Evolutionary conservation across 2,888 invertebrate genomes (phyloP), one percentile per base, ranked within the genome.

Genomic region (Athrips mouffetella): DNA sequence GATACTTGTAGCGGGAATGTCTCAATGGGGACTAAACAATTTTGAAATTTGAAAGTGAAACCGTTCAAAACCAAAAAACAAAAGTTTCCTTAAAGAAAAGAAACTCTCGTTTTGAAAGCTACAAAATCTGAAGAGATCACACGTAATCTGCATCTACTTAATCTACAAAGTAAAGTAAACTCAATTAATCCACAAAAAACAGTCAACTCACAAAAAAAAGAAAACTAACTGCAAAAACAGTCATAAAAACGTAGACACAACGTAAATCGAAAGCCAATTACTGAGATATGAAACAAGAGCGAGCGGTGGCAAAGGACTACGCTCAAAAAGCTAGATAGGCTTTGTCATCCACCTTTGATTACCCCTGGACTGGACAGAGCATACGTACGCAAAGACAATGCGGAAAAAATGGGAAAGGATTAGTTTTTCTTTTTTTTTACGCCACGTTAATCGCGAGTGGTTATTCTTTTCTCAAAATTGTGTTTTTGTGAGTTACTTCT

Each of bases 291-390:
- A 75, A 76, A 78, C 76, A 74, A 70, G 66, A 67, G 62, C 59
- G 57, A n/a, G 37, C 37, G 57, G 53, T 61, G 61, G 68, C 72
- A 79, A 75, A 76, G 76, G 76, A 72, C 71, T 46, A 50, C 58
- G 64, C 59, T 76, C 78, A 76, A 79, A 85, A 82, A 81, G 76
- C 72, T 69, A 71, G 74, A 77, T 75, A 67, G 76, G 72, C 80
- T 84, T 84, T 82, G 82, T 83, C 66, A 71, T 77, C 73, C 74
- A 78, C 80, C 82, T 86, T 85, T 87, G 85, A 87, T 86, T 87
- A 86, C 80, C 72, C 70, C 55, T 63, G 64, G 59, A 64, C 65
- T 63, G 65, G 62, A 60, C 54, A 59, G 60, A 50, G 30, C 45
- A 35, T 40, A 31, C 44, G 35, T 41, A 31, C 48, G 58, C 56